These are phyloP conservation scores for Ptychobarbus kaznakovi DNA, from an alignment of 2,797 vertebrate species.

Conservation along the genomic window DNA sequence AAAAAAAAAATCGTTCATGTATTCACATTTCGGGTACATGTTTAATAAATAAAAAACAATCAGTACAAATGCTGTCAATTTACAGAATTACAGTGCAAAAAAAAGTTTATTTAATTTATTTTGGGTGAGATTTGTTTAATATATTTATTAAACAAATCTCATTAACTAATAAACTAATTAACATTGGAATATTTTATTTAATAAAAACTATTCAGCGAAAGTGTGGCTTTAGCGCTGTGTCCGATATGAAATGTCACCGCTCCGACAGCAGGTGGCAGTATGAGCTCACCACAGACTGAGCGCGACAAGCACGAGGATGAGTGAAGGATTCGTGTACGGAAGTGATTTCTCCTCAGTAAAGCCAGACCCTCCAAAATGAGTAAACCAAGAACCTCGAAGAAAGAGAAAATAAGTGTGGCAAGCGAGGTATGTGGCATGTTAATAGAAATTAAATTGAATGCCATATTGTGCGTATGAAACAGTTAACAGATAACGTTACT, in stretches of 20 bases:
- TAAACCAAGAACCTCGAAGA: constrained; percentile 66
- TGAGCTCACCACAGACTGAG: background rate
- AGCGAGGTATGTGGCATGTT: constrained; percentile 69
- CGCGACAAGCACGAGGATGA: background rate
- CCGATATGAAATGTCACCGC: background rate
- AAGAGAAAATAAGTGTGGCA: constrained; percentile 78
- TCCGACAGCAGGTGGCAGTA: constrained; percentile 35
- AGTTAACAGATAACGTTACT: background rate
- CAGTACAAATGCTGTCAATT: too few species aligned
- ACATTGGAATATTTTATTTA: background rate
- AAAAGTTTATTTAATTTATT: too few species aligned
- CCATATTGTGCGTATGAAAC: background rate
- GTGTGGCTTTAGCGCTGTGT: background rate
- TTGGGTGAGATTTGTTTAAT: too few species aligned
- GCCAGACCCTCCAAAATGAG: constrained; percentile 31
- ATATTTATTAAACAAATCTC: too few species aligned
- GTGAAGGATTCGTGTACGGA: constrained; percentile 21
- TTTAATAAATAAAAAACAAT: too few species aligned
- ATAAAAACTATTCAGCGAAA: background rate
- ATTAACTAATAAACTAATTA: background rate
- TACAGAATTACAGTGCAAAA: too few species aligned
- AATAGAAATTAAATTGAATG: background rate
- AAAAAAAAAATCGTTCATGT: background rate
- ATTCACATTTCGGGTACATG: too few species aligned
- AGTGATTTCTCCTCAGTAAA: background rate